These are phyloP conservation scores for Mongoloraphidia duomilia DNA, from an alignment of 2,888 invertebrate genomes.

Conservation along the genomic window DNA sequence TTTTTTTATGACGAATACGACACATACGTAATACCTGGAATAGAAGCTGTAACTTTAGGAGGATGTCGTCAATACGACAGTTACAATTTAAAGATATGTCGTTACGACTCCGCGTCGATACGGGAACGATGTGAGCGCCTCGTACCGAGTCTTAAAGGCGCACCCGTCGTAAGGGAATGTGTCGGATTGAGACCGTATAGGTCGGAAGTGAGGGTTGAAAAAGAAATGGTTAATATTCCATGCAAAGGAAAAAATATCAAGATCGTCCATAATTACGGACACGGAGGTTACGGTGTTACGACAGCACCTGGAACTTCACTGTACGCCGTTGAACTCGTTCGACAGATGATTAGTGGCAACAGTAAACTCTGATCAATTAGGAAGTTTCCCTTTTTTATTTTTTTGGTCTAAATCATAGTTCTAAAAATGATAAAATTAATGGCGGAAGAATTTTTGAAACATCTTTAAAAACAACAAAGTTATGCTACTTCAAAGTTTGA, in stretches of 20 bases:
- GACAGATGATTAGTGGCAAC: slow-evolving; percentile 33
- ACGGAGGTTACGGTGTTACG: slow-evolving; percentile 86
- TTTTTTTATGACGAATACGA: slow-evolving; percentile 78
- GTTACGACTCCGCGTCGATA: slow-evolving; percentile 61
- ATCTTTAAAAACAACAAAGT: too few relatives aligned
- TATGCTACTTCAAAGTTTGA: too few relatives aligned
- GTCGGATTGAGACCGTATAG: slow-evolving; percentile 79
- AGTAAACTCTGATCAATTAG: too few relatives aligned
- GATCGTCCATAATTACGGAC: slow-evolving; percentile 89
- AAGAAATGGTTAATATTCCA: slow-evolving; percentile 31
- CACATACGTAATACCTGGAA: slow-evolving; percentile 72
- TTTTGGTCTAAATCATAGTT: too few relatives aligned
- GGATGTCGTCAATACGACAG: slow-evolving; percentile 75
- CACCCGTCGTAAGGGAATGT: slow-evolving; percentile 43
- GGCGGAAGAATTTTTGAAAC: too few relatives aligned
- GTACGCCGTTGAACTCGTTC: slow-evolving; percentile 55
- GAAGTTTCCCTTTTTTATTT: too few relatives aligned
- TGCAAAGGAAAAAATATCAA: slow-evolving; percentile 32
- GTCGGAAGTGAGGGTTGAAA: slow-evolving; percentile 54
- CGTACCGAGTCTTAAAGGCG: slow-evolving; percentile 50
- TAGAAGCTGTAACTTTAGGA: slow-evolving; percentile 63
- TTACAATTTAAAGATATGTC: slow-evolving; percentile 48
- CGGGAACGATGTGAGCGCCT: slow-evolving; percentile 62
- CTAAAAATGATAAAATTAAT: too few relatives aligned
- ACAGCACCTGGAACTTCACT: slow-evolving; percentile 77